Evolutionary conservation across 2,888 invertebrate genomes (phyloP), one percentile per base, ranked within the genome.

Genomic region (Stenurella melanura): DNA sequence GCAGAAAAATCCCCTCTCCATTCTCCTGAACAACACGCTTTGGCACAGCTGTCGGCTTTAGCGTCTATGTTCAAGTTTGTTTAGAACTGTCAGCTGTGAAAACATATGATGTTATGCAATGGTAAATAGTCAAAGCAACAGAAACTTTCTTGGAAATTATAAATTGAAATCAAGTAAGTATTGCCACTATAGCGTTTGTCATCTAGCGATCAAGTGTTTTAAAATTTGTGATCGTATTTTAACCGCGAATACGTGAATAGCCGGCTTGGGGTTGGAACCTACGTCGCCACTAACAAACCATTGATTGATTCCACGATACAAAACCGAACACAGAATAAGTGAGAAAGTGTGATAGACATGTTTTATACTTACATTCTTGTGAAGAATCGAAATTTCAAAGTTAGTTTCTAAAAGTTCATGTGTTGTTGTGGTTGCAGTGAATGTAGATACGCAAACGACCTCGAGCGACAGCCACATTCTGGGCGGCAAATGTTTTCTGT

Each of bases 401-500:
- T 42, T 12, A 42, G 30, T 26, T 60, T 60, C 30, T 15, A 15
- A 26, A 21, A 21, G 19, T 42, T 12, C 12, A 21, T 50, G 17
- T 18, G n/a, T 19, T 38, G 17, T 12, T 66, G 12, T 42, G 15
- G 21, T 11, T 17, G 21, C 18, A 26, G 58, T 19, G 18, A 56
- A 34, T 80, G 76, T 80, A 81, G 76, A 73, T 76, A 76, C 30
- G 19, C 5, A 64, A 19, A 7, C 30, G 15, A 76, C 76, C 67
- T 42, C 73, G 70, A 75, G 68, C 73, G 76, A 64, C 56, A 67
- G 70, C 26, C 61, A 78, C 21, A 77, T 67, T 79, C 80, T 78
- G 81, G 80, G 77, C 81, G 81, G 80, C 77, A 78, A 81, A 81
- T 78, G 73, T 80, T 79, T 81, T 63, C 77, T 78, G 80, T 84